Percentiles rank a stretch among this genome's conserved stretches.
Conservation (phyloP, 2,888 invertebrate species). For the Sesia bembeciformis region DNA sequence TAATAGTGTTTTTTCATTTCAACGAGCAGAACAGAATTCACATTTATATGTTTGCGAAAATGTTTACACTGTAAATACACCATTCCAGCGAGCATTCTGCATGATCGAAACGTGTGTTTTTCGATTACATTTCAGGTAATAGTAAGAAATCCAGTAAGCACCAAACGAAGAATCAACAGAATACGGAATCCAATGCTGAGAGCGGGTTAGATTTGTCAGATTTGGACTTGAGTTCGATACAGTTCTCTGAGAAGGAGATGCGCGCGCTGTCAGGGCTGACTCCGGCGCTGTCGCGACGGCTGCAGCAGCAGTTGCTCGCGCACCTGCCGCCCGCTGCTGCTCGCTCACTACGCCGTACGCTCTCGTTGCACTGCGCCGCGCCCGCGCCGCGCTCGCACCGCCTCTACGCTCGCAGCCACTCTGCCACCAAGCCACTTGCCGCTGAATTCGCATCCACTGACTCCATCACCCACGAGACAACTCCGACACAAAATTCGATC, state of each 20-base stretch:
- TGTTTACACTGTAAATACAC: conserved; percentile 54
- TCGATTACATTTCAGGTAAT: conserved; percentile 67
- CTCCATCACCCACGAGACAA: conserved; percentile 13
- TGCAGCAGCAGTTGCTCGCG: conserved; percentile 81
- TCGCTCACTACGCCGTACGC: conserved; percentile 77
- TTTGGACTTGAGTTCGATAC: conserved; percentile 79
- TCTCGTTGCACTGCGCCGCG: conserved; percentile 62
- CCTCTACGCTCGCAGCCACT: conserved; percentile 27
- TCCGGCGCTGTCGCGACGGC: conserved; percentile 80
- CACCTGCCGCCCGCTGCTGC: conserved; percentile 82
- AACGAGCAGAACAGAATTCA: not conserved
- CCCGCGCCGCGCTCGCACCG: conserved; percentile 3
- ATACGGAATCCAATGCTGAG: conserved; percentile 28
- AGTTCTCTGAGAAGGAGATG: conserved; percentile 80
- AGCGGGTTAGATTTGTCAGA: conserved; percentile 72
- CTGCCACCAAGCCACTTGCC: conserved; percentile 17
- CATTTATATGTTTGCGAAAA: not conserved
- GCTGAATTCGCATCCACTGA: conserved; percentile 4
- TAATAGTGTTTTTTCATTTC: not conserved
- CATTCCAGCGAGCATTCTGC: conserved; percentile 67
- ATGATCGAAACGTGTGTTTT: conserved; percentile 74
- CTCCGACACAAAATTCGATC: conserved; percentile 2
- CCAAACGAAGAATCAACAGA: conserved; percentile 28
- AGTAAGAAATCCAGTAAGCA: conserved; percentile 56
- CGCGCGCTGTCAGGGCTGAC: conserved; percentile 80